phyloP scores from a whole-genome alignment of 2,797 vertebrate genomes.

The Pangasius djambal region DNA sequence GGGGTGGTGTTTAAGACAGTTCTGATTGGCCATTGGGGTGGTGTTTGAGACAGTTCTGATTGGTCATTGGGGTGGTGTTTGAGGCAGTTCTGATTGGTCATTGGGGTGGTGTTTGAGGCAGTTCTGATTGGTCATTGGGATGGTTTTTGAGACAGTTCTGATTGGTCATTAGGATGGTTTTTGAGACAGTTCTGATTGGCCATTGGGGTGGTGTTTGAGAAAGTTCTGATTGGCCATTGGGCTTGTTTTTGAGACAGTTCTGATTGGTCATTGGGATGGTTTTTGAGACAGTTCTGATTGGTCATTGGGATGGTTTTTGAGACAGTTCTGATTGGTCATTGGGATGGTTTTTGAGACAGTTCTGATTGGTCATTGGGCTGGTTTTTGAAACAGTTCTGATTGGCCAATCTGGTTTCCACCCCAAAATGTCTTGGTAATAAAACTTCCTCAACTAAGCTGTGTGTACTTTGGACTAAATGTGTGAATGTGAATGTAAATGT shows the following conservation, averaged over 20 bases:
- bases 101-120: accelerated
- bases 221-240: not conserved
- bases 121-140: not conserved
- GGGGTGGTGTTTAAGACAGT: no score
- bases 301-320: not conserved
- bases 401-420: not conserved
- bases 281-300: not conserved
- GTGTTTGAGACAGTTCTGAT: not conserved
- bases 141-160: not conserved
- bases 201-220: not conserved
- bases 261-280: not conserved
- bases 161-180: not conserved
- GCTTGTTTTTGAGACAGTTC: not conserved
- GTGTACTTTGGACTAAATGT: not conserved
- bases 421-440: not conserved
- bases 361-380: not conserved
- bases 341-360: not conserved
- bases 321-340: not conserved
- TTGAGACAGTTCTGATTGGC: not conserved
- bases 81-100: not conserved
- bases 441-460: not conserved
- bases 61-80: not conserved
- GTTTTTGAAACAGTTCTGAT: not conserved
- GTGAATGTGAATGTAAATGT: not conserved
- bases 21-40: not conserved